Evolutionary conservation across 2,113 vertebrate genomes (phyloP).

Genomic region (Sterrhoptilus dennistouni): DNA sequence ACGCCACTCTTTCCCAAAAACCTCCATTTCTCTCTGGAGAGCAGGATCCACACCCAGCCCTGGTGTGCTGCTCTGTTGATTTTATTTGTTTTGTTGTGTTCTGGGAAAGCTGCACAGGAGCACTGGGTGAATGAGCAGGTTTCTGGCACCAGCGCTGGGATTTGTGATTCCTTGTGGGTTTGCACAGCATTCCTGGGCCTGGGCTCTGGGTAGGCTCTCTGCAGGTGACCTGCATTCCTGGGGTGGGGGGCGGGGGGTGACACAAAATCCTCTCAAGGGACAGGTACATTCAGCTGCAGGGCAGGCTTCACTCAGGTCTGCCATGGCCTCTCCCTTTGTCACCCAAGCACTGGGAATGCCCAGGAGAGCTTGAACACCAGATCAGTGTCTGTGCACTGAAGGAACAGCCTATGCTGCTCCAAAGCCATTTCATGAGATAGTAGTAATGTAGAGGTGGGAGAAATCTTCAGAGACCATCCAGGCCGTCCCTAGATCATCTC

Average conservation of each 20-base stretch:
- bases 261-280: not conserved
- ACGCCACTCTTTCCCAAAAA: not conserved
- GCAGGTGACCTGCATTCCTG: not conserved
- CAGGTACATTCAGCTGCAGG: not conserved
- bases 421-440: not conserved
- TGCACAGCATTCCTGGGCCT: not conserved
- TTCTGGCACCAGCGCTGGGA: accelerated
- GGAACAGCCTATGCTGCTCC: not conserved
- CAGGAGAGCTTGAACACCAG: not conserved
- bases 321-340: not conserved
- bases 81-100: not conserved
- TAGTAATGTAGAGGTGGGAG: not conserved
- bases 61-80: not conserved
- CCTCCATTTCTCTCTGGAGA: accelerated
- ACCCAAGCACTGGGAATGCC: accelerated
- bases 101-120: not conserved
- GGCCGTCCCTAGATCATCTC: not conserved
- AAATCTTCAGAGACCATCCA: not conserved
- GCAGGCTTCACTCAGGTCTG: not conserved
- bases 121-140: not conserved
- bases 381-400: not conserved
- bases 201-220: accelerated
- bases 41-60: not conserved
- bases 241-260: too few species aligned
- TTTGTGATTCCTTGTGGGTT: not conserved